phyloP scores from a whole-genome alignment of 2,888 invertebrate genomes.

The Drosophila engyochracea region DNA sequence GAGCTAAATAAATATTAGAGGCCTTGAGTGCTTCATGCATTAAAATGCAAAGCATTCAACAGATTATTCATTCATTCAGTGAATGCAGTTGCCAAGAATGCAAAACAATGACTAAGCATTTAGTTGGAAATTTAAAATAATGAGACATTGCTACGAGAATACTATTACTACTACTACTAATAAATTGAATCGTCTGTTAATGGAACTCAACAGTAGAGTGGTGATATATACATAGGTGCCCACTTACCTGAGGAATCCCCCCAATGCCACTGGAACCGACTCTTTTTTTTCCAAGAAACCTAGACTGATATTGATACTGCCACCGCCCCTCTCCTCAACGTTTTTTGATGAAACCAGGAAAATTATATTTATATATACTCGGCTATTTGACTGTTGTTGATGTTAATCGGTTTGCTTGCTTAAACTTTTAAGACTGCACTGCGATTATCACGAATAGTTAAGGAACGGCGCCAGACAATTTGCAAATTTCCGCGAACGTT shows the following conservation, averaged over 20 bases:
- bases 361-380: slow-evolving; percentile 1
- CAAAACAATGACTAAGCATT: slow-evolving; percentile 33
- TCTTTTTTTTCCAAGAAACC: slow-evolving; percentile 32
- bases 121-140: slow-evolving; percentile 21
- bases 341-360: neutral
- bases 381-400: neutral
- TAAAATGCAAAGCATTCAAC: slow-evolving; percentile 5
- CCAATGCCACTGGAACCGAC: slow-evolving; percentile 11
- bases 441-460: slow-evolving; percentile 60
- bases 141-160: slow-evolving; percentile 10
- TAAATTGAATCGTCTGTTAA: slow-evolving; percentile 23
- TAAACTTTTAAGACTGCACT: slow-evolving; percentile 5
- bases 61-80: slow-evolving; percentile 47
- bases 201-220: neutral
- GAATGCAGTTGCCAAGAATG: slow-evolving; percentile 31
- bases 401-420: slow-evolving; percentile 45
- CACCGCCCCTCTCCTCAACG: neutral
- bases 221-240: neutral
- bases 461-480: slow-evolving; percentile 59
- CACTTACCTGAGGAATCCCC: slow-evolving; percentile 15
- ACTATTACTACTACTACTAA: neutral
- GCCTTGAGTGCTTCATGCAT: slow-evolving; percentile 5
- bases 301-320: neutral
- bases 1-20: slow-evolving; percentile 7
- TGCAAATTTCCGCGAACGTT: slow-evolving; percentile 46